A percentile compares a stretch with the other conserved stretches of the same genome.
Evolutionary conservation across 2,888 invertebrate species (phyloP).

Genomic region (Synergus umbraculus): DNA sequence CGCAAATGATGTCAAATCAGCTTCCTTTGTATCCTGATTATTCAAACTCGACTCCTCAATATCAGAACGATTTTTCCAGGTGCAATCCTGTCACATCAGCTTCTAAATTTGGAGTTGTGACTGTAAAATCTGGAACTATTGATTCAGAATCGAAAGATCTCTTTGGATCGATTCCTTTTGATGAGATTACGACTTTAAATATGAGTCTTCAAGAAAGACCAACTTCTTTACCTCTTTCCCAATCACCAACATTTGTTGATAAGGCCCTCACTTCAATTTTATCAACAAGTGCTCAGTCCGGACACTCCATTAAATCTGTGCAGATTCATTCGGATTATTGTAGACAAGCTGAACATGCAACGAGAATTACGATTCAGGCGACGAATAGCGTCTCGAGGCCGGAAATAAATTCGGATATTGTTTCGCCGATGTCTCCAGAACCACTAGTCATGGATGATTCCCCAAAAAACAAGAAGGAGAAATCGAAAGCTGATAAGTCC

Average conservation of each 20-base stretch:
- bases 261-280: conserved; percentile 60
- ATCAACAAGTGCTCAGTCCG: conserved; percentile 43
- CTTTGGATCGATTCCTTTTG: conserved; percentile 75
- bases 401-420: conserved; percentile 58
- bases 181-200: conserved; percentile 69
- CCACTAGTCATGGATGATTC: conserved; percentile 66
- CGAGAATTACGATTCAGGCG: conserved; percentile 62
- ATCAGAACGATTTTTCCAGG: conserved; percentile 51
- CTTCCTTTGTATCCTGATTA: conserved; percentile 50
- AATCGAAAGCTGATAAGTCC: conserved; percentile 76
- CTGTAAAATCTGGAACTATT: conserved; percentile 59
- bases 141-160: conserved; percentile 66
- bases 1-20: conserved; percentile 45
- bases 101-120: conserved; percentile 69
- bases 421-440: conserved; percentile 70
- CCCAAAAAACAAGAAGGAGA: conserved; percentile 75
- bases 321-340: conserved; percentile 32
- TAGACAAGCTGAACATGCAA: conserved; percentile 53
- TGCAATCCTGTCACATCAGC: conserved; percentile 47
- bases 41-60: conserved; percentile 41
- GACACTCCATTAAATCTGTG: not conserved
- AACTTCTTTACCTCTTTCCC: conserved; percentile 69
- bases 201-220: conserved; percentile 66
- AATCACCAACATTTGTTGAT: conserved; percentile 67
- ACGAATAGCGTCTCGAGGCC: conserved; percentile 64